Conservation (phyloP, 2,888 invertebrate species). For the Hoplodrina blanda region DNA sequence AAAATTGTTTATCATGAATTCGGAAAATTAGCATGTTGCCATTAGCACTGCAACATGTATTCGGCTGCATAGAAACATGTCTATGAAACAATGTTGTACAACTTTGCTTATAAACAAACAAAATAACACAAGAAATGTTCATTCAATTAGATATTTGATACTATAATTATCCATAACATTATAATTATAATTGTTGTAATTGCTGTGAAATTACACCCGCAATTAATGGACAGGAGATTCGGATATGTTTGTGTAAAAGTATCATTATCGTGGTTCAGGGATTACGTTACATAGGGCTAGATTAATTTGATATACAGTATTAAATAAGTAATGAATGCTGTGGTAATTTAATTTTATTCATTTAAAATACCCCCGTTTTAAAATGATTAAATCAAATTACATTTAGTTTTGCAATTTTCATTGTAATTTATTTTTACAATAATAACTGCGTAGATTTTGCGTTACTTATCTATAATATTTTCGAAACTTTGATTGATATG, state of each 20-base stretch:
- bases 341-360: too few species aligned
- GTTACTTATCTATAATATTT: background rate
- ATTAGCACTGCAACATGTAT: background rate
- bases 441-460: background rate
- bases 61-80: background rate
- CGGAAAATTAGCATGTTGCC: too few species aligned
- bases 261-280: slow-evolving; percentile 16
- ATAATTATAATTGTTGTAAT: slow-evolving; percentile 15
- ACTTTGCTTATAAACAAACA: too few species aligned
- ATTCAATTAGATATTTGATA: slow-evolving; percentile 5
- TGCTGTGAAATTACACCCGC: slow-evolving; percentile 23
- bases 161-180: background rate
- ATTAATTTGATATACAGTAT: background rate
- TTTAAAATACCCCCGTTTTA: too few species aligned
- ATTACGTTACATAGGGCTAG: slow-evolving; percentile 19
- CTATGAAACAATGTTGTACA: too few species aligned
- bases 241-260: slow-evolving; percentile 29
- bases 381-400: too few species aligned
- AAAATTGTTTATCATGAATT: background rate
- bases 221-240: slow-evolving; percentile 28
- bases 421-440: too few species aligned
- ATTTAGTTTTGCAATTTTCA: too few species aligned
- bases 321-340: background rate
- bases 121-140: background rate
- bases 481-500: too few species aligned